Evolutionary conservation across 2,113 vertebrate genomes (phyloP).

Genomic region (Callospermophilus lateralis): DNA sequence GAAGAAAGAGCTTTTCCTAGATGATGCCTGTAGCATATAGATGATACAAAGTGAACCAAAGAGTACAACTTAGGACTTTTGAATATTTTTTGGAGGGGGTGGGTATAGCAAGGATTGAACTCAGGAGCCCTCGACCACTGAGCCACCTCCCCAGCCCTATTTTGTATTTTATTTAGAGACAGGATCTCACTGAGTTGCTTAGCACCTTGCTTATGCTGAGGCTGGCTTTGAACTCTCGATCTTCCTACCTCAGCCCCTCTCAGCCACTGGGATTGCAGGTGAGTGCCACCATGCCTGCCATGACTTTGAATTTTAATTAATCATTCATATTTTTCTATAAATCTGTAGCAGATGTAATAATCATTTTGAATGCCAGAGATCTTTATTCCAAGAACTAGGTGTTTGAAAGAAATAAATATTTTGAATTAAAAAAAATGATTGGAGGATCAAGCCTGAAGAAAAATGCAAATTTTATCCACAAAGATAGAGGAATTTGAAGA

Average conservation of each 20-base stretch:
- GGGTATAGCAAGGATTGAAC: no score
- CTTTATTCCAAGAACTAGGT: neutral
- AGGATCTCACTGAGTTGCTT: no score
- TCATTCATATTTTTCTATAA: neutral
- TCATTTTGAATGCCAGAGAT: neutral
- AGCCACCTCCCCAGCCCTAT: no score
- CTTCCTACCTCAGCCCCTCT: no score
- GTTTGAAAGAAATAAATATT: neutral
- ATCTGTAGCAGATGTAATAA: neutral
- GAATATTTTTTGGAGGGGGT: neutral
- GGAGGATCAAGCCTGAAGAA: neutral
- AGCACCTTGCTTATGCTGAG: no score
- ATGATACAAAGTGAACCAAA: neutral
- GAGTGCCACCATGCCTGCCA: neutral
- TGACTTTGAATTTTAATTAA: neutral
- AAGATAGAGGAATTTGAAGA: neutral
- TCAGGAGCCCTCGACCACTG: no score
- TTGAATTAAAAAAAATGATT: neutral
- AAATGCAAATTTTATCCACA: neutral
- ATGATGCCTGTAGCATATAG: accelerated
- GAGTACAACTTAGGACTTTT: neutral
- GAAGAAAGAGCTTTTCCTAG: neutral
- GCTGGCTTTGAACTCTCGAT: no score
- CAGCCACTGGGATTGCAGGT: no score
- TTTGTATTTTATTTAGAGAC: no score